Evolutionary conservation across 2,797 vertebrate species (phyloP).

Genomic region (Sphenopsis melanotis): DNA sequence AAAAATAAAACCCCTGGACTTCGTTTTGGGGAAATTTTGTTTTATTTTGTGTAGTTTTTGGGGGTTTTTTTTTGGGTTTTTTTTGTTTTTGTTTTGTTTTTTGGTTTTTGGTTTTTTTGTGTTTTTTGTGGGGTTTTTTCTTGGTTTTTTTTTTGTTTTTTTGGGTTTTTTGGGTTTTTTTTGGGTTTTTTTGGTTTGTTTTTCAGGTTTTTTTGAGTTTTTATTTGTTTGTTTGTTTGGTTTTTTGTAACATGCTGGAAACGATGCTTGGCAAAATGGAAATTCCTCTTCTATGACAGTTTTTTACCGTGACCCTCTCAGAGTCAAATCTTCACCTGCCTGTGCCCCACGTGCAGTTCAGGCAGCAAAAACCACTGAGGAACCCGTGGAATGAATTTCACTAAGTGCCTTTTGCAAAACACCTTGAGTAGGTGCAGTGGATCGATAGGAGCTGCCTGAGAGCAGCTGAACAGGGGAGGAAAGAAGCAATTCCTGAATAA

Average conservation of each 20-base stretch:
- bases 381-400: neutral
- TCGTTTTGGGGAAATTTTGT: accelerated
- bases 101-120: too few relatives aligned
- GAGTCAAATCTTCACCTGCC: neutral
- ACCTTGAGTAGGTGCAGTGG: neutral
- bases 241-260: neutral
- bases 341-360: neutral
- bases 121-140: too few relatives aligned
- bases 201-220: too few relatives aligned
- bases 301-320: neutral
- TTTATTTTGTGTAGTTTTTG: too few relatives aligned
- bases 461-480: neutral
- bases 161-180: neutral
- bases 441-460: neutral
- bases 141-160: too few relatives aligned
- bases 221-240: too few relatives aligned
- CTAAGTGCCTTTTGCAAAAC: neutral
- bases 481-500: conserved; percentile 2
- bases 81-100: too few relatives aligned
- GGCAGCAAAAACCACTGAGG: neutral
- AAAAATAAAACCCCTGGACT: neutral
- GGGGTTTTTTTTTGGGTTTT: too few relatives aligned
- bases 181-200: too few relatives aligned
- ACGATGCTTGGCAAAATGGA: neutral
- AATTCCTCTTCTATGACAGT: neutral